Evolutionary conservation across 2,888 invertebrate species (phyloP).

Genomic region (Monoplex corrugatus): DNA sequence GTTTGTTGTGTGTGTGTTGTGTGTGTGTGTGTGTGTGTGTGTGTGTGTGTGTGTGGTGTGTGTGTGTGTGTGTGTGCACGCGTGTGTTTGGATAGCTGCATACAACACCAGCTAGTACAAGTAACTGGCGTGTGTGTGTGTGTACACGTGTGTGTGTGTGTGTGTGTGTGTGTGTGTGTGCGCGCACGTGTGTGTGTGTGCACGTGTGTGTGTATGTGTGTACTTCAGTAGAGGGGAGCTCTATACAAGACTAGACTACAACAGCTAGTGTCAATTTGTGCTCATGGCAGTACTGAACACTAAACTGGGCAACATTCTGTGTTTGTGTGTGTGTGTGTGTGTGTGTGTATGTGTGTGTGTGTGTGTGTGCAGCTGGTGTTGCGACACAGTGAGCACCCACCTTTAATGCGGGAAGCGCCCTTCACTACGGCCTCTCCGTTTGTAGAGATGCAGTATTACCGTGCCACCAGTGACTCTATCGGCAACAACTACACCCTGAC

Average conservation of each 20-base stretch:
- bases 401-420: slow-evolving; percentile 86
- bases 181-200: not conserved
- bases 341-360: not conserved
- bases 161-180: not conserved
- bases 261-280: not conserved
- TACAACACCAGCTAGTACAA: not conserved
- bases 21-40: too few species aligned
- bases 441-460: slow-evolving; percentile 82
- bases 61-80: slow-evolving; percentile 3
- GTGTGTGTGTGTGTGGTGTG: too few species aligned
- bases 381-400: slow-evolving; percentile 83
- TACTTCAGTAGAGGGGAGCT: too few species aligned
- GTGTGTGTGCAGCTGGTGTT: slow-evolving; percentile 75
- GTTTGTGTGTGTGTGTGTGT: too few species aligned
- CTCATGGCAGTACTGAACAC: not conserved
- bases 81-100: too few species aligned
- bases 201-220: too few species aligned
- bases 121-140: not conserved
- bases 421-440: slow-evolving; percentile 88
- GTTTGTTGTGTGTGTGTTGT: too few species aligned
- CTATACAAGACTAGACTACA: too few species aligned
- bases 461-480: slow-evolving; percentile 86
- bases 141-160: not conserved
- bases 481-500: slow-evolving; percentile 86
- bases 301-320: not conserved